Percentiles rank a stretch among this genome's conserved stretches.
These are phyloP conservation scores for Allophyes oxyacanthae DNA, from an alignment of 2,888 invertebrate species.

Conservation along the genomic window DNA sequence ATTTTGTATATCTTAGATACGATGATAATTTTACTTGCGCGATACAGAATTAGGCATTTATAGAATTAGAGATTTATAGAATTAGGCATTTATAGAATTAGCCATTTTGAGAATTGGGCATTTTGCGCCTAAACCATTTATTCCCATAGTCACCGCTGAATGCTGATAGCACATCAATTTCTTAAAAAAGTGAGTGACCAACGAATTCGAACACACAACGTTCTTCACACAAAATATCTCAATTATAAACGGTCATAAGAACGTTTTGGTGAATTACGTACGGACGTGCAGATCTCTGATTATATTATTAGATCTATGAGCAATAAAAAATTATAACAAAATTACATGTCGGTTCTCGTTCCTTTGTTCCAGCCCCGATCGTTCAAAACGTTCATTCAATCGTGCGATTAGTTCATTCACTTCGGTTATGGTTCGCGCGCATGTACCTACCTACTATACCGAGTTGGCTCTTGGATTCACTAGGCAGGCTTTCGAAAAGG, in stretches of 20 bases:
- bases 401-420: constrained; percentile 44
- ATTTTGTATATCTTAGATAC: no score
- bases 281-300: constrained; percentile 33
- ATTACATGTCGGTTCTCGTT: constrained; percentile 46
- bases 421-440: constrained; percentile 38
- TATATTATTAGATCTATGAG: constrained; percentile 34
- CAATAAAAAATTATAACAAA: constrained; percentile 51
- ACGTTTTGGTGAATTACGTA: constrained; percentile 26
- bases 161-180: no score
- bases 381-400: constrained; percentile 48
- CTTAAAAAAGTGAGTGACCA: background rate
- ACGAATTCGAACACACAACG: background rate
- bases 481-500: constrained; percentile 9
- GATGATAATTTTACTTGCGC: no score
- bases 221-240: constrained; percentile 36
- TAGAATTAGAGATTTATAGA: no score
- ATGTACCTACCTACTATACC: constrained; percentile 3
- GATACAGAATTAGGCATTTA: no score
- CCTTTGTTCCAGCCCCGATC: constrained; percentile 38
- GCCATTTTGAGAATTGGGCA: no score
- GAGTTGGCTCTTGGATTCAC: constrained; percentile 16
- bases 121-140: no score
- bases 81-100: no score
- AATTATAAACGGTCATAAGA: constrained; percentile 25
- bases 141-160: no score